A percentile compares a stretch with the other conserved stretches of the same genome.
Evolutionary conservation across 2,888 invertebrate genomes (phyloP).

Genomic region (Lasioglossum marginatum): DNA sequence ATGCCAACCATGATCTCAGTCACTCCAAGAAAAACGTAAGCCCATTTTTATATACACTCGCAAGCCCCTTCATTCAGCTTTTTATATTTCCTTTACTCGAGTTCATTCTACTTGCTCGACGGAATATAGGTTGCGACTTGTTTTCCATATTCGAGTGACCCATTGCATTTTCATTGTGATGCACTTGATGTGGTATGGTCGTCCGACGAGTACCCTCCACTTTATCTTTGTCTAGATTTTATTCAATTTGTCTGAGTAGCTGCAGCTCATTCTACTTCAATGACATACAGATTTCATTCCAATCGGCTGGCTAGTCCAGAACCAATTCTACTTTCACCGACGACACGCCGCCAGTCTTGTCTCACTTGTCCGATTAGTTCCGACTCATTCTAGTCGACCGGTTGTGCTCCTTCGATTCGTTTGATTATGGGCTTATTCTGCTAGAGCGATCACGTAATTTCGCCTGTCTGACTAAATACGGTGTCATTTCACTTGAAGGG

Average conservation of each 20-base stretch:
- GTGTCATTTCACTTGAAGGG: neutral
- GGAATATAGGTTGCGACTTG: neutral
- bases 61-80: neutral
- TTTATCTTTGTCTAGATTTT: neutral
- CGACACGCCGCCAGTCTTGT: neutral
- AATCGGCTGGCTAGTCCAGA: neutral
- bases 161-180: neutral
- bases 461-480: neutral
- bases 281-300: neutral
- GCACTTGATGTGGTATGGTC: neutral
- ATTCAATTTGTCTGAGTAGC: neutral
- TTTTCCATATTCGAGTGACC: neutral
- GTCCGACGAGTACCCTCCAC: neutral
- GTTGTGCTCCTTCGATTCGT: neutral
- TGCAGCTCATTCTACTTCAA: neutral
- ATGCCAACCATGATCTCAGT: neutral
- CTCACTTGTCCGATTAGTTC: neutral
- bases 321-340: neutral
- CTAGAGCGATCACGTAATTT: neutral
- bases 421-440: neutral
- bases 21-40: neutral
- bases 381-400: neutral
- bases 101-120: neutral
- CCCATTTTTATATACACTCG: neutral
- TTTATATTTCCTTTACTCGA: neutral